Conservation (phyloP, 1,140 invertebrate genomes). For the Chrysoperla carnea region DNA sequence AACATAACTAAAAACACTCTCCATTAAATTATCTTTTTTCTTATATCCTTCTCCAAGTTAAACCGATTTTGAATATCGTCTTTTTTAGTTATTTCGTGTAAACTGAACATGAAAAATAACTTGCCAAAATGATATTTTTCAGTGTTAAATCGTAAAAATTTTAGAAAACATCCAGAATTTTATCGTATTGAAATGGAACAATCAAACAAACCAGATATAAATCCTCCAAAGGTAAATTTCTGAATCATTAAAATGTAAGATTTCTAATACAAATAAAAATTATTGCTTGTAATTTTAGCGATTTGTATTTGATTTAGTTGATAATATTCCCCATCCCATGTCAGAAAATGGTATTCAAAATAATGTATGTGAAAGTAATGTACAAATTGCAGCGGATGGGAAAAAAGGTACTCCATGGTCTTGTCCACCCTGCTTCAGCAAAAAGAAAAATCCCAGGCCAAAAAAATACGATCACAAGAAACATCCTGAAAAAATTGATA, state of each 20-base stretch:
- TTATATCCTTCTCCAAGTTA: no score
- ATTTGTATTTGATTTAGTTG: slow-evolving; percentile 16
- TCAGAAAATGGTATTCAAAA: slow-evolving; percentile 1
- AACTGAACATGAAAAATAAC: no score
- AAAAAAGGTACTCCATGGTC: background rate
- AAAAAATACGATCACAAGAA: slow-evolving; percentile 1
- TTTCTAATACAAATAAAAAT: background rate
- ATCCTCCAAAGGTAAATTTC: no score
- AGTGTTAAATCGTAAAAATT: no score
- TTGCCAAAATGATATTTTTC: no score
- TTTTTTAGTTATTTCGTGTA: no score
- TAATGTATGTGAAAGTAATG: background rate
- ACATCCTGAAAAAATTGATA: slow-evolving; percentile 29
- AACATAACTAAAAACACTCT: no score
- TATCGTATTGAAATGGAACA: no score
- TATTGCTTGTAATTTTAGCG: slow-evolving; percentile 8
- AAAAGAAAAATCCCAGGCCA: slow-evolving; percentile 1
- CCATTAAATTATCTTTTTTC: no score
- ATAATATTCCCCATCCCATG: slow-evolving; percentile 10
- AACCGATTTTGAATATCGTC: no score
- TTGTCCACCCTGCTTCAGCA: background rate
- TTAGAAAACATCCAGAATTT: no score
- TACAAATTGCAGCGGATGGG: background rate
- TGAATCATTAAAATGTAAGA: background rate
- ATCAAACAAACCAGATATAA: no score